These are phyloP conservation scores for Psammodynastes pulverulentus DNA, from an alignment of 2,113 vertebrate genomes.

Conservation along the genomic window DNA sequence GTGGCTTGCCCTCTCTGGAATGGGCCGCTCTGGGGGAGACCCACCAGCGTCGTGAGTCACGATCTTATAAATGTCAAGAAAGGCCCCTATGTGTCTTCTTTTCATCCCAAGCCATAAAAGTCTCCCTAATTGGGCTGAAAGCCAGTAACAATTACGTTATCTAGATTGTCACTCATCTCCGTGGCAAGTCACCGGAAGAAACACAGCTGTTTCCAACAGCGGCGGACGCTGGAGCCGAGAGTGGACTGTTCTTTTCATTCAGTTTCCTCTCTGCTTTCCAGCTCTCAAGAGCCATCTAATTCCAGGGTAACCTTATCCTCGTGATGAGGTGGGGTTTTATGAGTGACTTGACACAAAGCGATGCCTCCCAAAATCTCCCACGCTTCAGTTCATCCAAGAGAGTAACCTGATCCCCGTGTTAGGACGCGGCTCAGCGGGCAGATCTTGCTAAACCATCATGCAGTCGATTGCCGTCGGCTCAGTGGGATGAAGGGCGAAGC, in stretches of 20 bases:
- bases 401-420: not conserved
- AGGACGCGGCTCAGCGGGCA: not conserved
- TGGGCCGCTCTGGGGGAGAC: not conserved
- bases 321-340: not conserved
- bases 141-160: not conserved
- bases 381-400: not conserved
- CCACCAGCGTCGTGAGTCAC: not conserved
- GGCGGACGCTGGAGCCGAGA: not conserved
- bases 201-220: not conserved
- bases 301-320: not conserved
- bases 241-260: not conserved
- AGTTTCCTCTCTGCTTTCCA: not conserved
- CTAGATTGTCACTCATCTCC: not conserved
- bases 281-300: not conserved
- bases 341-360: not conserved
- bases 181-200: not conserved
- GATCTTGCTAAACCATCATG: not conserved
- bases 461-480: not conserved
- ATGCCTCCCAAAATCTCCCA: not conserved
- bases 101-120: not conserved
- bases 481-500: not conserved
- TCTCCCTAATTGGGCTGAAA: not conserved
- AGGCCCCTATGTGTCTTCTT: not conserved
- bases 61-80: not conserved
- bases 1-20: not conserved